phyloP scores from a whole-genome alignment of 2,113 vertebrate genomes.

The Murina feae region DNA sequence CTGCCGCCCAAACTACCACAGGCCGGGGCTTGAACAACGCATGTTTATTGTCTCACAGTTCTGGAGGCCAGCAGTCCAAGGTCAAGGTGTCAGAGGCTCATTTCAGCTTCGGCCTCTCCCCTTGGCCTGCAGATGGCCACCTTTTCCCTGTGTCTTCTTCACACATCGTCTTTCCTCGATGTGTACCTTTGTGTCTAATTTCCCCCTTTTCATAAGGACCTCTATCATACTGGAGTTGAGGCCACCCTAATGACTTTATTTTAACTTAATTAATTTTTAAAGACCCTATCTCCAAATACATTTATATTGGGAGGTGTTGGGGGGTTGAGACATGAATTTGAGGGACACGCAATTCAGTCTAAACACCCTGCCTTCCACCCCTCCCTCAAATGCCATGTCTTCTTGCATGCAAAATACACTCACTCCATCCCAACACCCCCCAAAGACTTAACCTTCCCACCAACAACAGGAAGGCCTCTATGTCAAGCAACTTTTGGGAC shows the following conservation, averaged over 20 bases:
- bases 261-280: not conserved
- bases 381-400: not conserved
- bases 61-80: not conserved
- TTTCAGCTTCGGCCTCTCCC: not conserved
- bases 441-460: not conserved
- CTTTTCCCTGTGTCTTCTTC: not conserved
- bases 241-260: not conserved
- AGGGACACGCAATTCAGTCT: not conserved
- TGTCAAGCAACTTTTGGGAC: not conserved
- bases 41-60: not conserved
- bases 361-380: not conserved
- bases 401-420: not conserved
- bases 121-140: fast-evolving
- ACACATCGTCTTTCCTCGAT: not conserved
- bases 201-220: not conserved
- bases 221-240: not conserved
- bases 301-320: not conserved
- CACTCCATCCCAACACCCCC: not conserved
- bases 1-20: not conserved
- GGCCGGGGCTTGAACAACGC: not conserved
- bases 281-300: not conserved
- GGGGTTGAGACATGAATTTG: not conserved
- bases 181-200: not conserved
- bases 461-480: not conserved
- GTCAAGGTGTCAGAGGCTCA: not conserved